Evolutionary conservation across 2,888 invertebrate genomes (phyloP).

Genomic region (Polietes domitor): DNA sequence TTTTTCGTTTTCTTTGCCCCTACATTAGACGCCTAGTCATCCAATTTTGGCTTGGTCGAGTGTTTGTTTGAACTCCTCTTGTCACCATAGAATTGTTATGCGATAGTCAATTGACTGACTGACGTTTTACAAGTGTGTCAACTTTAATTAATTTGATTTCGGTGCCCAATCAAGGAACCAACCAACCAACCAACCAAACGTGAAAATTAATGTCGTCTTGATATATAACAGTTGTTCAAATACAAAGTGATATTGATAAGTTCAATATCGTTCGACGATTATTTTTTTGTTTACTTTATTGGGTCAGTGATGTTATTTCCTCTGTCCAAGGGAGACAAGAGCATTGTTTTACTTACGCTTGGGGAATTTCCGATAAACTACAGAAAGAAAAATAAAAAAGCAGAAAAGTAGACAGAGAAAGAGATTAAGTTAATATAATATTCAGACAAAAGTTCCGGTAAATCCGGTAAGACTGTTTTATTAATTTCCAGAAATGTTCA

Average conservation of each 20-base stretch:
- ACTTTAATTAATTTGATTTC: not conserved
- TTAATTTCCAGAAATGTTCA: not conserved
- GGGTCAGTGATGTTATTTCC: not conserved
- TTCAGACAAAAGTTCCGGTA: not conserved
- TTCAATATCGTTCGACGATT: not conserved
- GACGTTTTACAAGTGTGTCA: slow-evolving; percentile 1
- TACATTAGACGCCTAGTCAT: no score
- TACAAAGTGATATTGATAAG: slow-evolving; percentile 15
- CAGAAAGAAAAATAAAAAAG: slow-evolving; percentile 1
- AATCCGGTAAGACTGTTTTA: slow-evolving; percentile 13
- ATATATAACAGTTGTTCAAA: slow-evolving; percentile 33
- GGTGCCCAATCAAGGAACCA: no score
- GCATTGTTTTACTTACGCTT: slow-evolving; percentile 47
- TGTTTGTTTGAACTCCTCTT: slow-evolving; percentile 11
- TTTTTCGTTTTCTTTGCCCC: no score
- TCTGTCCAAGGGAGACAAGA: no score
- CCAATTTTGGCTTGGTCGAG: not conserved
- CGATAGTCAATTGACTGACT: not conserved
- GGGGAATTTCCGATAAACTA: slow-evolving; percentile 41
- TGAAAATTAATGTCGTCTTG: not conserved
- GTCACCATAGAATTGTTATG: not conserved
- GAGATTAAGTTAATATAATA: not conserved
- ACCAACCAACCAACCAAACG: no score
- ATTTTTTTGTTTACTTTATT: not conserved
- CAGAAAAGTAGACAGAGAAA: slow-evolving; percentile 14